These are phyloP conservation scores for Ostrea denselamellosa DNA, from an alignment of 1,140 invertebrate genomes.

Conservation along the genomic window DNA sequence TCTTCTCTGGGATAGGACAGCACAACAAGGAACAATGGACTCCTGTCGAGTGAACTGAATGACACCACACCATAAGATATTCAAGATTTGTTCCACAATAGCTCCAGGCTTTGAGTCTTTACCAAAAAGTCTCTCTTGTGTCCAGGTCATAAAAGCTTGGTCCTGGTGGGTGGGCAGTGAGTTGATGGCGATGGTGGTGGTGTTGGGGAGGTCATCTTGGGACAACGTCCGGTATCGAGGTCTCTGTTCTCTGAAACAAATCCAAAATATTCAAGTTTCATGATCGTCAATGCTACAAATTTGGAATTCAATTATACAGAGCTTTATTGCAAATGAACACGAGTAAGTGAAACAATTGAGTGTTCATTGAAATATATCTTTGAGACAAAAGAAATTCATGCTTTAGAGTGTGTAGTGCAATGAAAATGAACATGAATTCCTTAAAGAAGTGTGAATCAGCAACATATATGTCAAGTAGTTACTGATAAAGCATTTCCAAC, in stretches of 20 bases:
- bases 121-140: constrained; percentile 63
- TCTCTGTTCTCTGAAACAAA: constrained; percentile 13
- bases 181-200: constrained; percentile 19
- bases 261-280: no score
- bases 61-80: constrained; percentile 74
- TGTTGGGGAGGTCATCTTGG: neutral
- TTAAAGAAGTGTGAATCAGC: neutral
- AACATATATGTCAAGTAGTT: neutral
- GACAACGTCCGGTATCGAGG: constrained; percentile 28
- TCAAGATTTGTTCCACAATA: constrained; percentile 58
- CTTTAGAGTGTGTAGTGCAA: neutral
- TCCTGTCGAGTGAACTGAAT: constrained; percentile 67
- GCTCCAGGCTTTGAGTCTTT: constrained; percentile 29
- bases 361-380: no score
- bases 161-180: constrained; percentile 60
- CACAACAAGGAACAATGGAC: constrained; percentile 67
- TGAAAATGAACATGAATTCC: no score
- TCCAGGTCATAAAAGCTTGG: constrained; percentile 62
- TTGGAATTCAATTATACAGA: no score
- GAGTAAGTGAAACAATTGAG: no score
- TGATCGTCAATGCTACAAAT: no score
- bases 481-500: neutral
- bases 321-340: no score
- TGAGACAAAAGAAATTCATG: neutral
- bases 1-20: constrained; percentile 70